These are phyloP conservation scores for Nibea albiflora DNA, from an alignment of 2,113 vertebrate species.

Conservation along the genomic window DNA sequence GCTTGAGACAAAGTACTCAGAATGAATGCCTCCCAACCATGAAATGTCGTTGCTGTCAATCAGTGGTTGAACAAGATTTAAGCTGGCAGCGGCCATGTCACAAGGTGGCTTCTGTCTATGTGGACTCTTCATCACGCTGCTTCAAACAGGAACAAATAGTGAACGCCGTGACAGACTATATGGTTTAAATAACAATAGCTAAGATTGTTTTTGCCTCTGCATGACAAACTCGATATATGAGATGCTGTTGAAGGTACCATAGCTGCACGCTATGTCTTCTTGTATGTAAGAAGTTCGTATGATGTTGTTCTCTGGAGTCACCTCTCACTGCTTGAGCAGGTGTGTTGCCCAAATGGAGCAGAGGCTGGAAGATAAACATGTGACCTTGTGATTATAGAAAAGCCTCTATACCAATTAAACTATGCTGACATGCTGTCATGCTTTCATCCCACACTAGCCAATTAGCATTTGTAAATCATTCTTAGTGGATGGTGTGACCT, in stretches of 20 bases:
- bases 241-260: neutral
- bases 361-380: conserved; percentile 3
- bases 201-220: conserved; percentile 27
- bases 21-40: conserved; percentile 68
- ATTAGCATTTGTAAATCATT: conserved; percentile 45
- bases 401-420: conserved; percentile 26
- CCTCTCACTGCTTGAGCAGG: neutral
- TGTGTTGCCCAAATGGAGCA: neutral
- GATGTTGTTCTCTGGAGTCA: conserved; percentile 8
- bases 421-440: neutral
- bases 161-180: conserved; percentile 36
- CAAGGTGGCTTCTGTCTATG: conserved; percentile 51
- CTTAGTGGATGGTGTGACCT: conserved; percentile 49
- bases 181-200: conserved; percentile 40
- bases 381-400: conserved; percentile 15
- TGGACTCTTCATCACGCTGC: conserved; percentile 29
- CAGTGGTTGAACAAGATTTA: conserved; percentile 59
- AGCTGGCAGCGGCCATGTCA: conserved; percentile 57
- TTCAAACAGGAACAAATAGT: conserved; percentile 42
- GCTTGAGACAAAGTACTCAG: conserved; percentile 68
- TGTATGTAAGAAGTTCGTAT: neutral
- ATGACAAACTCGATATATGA: conserved; percentile 34
- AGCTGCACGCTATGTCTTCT: neutral
- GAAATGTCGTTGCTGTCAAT: conserved; percentile 78
- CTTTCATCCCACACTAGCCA: conserved; percentile 35